These are phyloP conservation scores for Bombus confusus DNA, from an alignment of 1,140 invertebrate genomes.

Conservation along the genomic window DNA sequence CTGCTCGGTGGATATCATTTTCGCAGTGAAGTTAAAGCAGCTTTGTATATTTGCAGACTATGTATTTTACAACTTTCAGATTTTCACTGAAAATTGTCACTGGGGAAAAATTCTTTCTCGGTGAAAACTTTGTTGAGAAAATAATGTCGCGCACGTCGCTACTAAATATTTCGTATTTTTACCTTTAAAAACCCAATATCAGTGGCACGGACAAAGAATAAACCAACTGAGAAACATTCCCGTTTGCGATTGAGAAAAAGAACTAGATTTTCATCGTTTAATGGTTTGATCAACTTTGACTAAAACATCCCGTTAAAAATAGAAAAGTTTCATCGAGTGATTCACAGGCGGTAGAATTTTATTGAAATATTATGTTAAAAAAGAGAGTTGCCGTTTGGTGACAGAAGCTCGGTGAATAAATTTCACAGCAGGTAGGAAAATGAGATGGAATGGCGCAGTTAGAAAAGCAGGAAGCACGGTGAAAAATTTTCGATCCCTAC, in stretches of 20 bases:
- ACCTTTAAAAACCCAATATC: too few species aligned
- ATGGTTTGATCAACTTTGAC: not conserved
- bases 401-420: not conserved
- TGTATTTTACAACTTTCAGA: not conserved
- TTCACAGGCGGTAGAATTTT: not conserved
- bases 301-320: not conserved
- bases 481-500: conserved; percentile 11
- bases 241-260: not conserved
- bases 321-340: not conserved
- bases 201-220: not conserved
- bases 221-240: not conserved
- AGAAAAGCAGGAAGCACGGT: not conserved
- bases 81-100: not conserved
- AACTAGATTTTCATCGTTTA: not conserved
- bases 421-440: not conserved
- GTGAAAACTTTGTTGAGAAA: too few species aligned
- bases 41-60: not conserved
- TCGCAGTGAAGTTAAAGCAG: too few species aligned
- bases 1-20: not conserved
- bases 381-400: not conserved
- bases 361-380: conserved; percentile 24
- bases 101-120: too few species aligned
- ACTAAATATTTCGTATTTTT: too few species aligned
- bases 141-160: too few species aligned
- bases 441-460: not conserved